phyloP scores from a whole-genome alignment of 2,797 vertebrate species.

The Siniperca undulata region DNA sequence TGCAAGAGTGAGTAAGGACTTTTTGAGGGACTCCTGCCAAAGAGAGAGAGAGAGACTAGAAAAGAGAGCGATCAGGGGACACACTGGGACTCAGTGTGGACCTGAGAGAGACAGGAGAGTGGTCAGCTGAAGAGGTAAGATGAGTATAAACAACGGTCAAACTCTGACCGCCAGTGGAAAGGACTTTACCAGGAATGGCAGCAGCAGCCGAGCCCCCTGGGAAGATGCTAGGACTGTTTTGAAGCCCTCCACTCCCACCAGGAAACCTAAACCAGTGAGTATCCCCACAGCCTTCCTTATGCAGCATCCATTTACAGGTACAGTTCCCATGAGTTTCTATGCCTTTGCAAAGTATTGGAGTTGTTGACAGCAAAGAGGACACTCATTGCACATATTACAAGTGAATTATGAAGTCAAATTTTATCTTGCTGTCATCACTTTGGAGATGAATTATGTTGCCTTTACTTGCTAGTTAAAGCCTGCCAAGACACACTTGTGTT shows the following conservation, averaged over 20 bases:
- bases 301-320: background rate
- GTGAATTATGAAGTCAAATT: background rate
- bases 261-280: conserved; percentile 92
- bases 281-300: background rate
- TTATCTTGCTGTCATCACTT: background rate
- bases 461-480: background rate
- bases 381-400: background rate
- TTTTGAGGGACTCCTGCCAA: conserved; percentile 41
- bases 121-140: conserved; percentile 45
- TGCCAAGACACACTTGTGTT: background rate
- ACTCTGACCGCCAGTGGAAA: conserved; percentile 54
- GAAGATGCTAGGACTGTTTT: conserved; percentile 58
- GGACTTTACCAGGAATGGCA: conserved; percentile 60
- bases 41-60: conserved; percentile 23
- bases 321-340: background rate
- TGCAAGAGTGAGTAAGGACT: conserved; percentile 51
- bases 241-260: conserved; percentile 85
- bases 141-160: conserved; percentile 68
- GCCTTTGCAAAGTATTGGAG: background rate
- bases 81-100: conserved; percentile 50
- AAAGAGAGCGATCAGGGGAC: conserved; percentile 15
- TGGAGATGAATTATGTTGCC: background rate
- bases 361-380: background rate
- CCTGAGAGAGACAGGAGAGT: conserved; percentile 19
- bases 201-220: conserved; percentile 36